Base-by-base conservation (phyloP, 2,113 vertebrate genomes). In the Notechis scutatus region DNA sequence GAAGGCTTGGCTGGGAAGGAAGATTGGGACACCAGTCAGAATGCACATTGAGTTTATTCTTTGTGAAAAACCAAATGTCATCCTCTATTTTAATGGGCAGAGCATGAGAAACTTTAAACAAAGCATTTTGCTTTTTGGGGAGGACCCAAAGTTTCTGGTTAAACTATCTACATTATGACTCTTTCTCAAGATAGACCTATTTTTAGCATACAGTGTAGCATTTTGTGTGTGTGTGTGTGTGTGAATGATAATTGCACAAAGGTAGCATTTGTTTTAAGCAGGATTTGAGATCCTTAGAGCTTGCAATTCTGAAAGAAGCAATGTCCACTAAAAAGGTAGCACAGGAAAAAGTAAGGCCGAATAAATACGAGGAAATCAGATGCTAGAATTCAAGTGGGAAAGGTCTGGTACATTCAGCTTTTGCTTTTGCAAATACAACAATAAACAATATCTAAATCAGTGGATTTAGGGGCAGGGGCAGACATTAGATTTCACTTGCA, bases 1-100 rank as follows among this genome's bases (percentile, higher is more conserved):
- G 93, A 96, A 97, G 92, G 88, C 94, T 95, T 94, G 91, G 92
- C 96, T 95, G 93, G 91, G 95, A 91, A 81, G 93, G 91, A 96
- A 97, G 93, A 5, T 92, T 74, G 94, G 89, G 94, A 92, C 92
- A 93, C 93, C 93, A 93, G 93, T 89, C 89, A 85, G 92, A 90
- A 93, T 26, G 92, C 94, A 85, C 85, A 85, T 92, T 97, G 96
- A 97, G 97, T 96, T 91, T 89, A 93, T 96, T 47, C 88, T 94
- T 54, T 45, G 21, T 94, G 87, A 57, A 5, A 87, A 93, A 61
- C 54, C 45, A 85, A 90, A 93, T 89, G 88, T 61, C 85, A 86
- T 57, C 24, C 42, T 59, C n/a, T 50, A 21, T 12, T 50, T 90
- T 50, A 90, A 90, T 34, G 42, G 59, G 21, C 18, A 61, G 39